A percentile compares a stretch with the other conserved stretches of the same genome.
Evolutionary conservation across 2,888 invertebrate species (phyloP).

Genomic region (Coenonympha arcania): DNA sequence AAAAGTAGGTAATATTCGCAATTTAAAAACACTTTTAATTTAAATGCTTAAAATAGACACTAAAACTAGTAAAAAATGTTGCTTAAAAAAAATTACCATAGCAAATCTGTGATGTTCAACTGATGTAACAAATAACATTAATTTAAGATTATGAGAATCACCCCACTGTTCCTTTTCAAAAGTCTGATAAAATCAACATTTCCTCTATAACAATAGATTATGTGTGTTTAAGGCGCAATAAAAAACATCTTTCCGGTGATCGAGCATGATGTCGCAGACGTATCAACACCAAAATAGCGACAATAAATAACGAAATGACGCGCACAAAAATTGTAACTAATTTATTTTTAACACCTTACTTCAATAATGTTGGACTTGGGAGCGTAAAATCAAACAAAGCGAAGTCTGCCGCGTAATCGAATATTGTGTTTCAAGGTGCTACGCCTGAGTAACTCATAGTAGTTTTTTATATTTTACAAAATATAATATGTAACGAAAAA

Average conservation of each 20-base stretch:
- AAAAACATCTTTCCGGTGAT: conserved; percentile 26
- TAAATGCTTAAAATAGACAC: no score
- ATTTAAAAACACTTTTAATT: no score
- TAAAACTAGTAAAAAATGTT: no score
- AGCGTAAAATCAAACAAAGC: conserved; percentile 25
- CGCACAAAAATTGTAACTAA: conserved; percentile 25
- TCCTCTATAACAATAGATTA: conserved; percentile 19
- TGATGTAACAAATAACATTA: no score
- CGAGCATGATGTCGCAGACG: conserved; percentile 25
- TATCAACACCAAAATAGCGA: conserved; percentile 24
- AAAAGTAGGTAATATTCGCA: no score
- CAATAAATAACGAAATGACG: conserved; percentile 28
- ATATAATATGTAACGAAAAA: not conserved
- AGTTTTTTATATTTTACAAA: conserved; percentile 7
- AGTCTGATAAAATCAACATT: conserved; percentile 19
- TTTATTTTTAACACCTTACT: conserved; percentile 27
- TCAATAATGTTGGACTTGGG: conserved; percentile 20
- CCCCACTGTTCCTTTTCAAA: not conserved
- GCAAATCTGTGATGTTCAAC: no score
- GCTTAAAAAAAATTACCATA: no score
- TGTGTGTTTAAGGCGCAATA: conserved; percentile 16
- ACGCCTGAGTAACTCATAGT: conserved; percentile 14
- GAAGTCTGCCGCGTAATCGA: conserved; percentile 16
- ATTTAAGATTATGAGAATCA: not conserved
- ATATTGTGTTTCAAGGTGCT: conserved; percentile 18